These are phyloP conservation scores for Hirtodrosophila duncani DNA, from an alignment of 2,888 invertebrate species.

Conservation along the genomic window DNA sequence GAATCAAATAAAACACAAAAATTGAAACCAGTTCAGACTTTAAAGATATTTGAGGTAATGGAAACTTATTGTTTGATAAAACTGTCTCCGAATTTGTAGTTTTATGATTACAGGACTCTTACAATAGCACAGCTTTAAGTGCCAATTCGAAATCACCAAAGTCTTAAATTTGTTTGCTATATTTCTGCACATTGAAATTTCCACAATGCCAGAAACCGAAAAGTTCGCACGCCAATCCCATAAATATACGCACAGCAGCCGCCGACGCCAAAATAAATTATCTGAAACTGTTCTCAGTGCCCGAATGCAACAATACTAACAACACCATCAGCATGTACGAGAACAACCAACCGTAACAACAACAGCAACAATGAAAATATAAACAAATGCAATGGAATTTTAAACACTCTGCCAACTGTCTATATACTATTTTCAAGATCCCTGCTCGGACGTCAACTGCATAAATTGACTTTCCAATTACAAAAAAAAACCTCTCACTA, in stretches of 20 bases:
- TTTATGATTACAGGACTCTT: no score
- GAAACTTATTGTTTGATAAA: no score
- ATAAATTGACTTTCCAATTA: no score
- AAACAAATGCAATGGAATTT: not conserved
- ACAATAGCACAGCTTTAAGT: no score
- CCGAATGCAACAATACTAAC: constrained; percentile 2
- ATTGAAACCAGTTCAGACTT: no score
- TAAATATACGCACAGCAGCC: constrained; percentile 54
- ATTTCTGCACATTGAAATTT: constrained; percentile 30
- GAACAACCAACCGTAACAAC: constrained; percentile 1
- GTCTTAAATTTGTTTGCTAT: constrained; percentile 2
- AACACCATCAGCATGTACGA: not conserved
- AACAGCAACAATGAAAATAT: constrained; percentile 8
- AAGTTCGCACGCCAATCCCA: constrained; percentile 60
- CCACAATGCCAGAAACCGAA: constrained; percentile 30
- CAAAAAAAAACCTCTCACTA: no score
- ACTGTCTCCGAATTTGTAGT: no score
- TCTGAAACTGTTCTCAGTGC: constrained; percentile 42
- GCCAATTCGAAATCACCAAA: no score
- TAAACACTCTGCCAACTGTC: not conserved
- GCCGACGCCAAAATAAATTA: constrained; percentile 63
- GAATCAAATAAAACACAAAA: no score
- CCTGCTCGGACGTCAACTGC: no score
- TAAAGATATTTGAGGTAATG: no score
- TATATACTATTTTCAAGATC: no score